These are phyloP conservation scores for Lordiphosa collinella DNA, from an alignment of 1,140 invertebrate species.

Conservation along the genomic window DNA sequence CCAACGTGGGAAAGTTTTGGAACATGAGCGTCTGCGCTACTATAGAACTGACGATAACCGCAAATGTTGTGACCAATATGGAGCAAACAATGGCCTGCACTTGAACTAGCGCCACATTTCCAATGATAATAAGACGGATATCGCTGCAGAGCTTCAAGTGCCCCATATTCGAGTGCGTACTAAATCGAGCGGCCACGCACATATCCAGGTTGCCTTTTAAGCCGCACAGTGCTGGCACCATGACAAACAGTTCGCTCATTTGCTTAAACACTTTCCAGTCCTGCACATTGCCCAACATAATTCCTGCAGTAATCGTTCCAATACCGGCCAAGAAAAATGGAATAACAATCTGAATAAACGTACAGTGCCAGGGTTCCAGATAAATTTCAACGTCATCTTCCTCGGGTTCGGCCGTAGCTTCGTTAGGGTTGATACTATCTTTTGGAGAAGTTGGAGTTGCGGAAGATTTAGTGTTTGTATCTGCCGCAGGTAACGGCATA, in stretches of 20 bases:
- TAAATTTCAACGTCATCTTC: not conserved
- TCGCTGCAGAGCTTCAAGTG: conserved; percentile 86
- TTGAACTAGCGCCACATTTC: conserved; percentile 94
- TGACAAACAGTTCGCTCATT: conserved; percentile 94
- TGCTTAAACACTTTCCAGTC: conserved; percentile 93
- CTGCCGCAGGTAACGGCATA: too few relatives aligned
- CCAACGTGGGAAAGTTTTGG: conserved; percentile 82
- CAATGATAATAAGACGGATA: conserved; percentile 87
- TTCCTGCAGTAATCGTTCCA: conserved; percentile 94
- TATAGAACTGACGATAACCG: conserved; percentile 85
- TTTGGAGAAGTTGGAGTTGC: not conserved
- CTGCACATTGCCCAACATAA: conserved; percentile 91
- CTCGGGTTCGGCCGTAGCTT: not conserved
- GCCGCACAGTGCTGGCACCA: conserved; percentile 96
- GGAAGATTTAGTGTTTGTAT: too few relatives aligned
- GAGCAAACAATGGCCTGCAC: conserved; percentile 96
- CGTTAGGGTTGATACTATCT: not conserved
- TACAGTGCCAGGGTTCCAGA: conserved; percentile 82
- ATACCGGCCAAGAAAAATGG: conserved; percentile 94
- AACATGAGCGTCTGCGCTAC: conserved; percentile 79
- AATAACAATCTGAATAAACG: conserved; percentile 91
- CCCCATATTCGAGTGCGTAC: conserved; percentile 92
- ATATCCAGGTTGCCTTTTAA: conserved; percentile 98
- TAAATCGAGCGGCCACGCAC: conserved; percentile 96
- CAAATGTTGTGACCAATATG: conserved; percentile 93